Evolutionary conservation across 2,113 vertebrate species (phyloP), one percentile per base, ranked within the genome.

Genomic region (Sporophila hypoxantha): DNA sequence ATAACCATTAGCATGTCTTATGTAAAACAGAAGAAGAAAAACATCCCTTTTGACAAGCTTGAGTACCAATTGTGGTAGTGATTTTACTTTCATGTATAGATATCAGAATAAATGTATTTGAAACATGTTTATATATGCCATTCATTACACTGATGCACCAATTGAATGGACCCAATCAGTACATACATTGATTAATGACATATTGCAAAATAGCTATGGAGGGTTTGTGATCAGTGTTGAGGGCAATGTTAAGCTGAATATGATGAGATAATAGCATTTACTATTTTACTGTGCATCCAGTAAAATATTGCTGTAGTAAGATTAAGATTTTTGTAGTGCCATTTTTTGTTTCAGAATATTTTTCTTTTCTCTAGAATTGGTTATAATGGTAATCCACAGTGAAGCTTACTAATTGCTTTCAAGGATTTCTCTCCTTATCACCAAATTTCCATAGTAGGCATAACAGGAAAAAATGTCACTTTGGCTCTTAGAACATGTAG

Each of bases 61-160:
- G 91, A 92, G 79, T 94, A 92, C 79, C 77, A 37, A 30, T 87
- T 87, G 55, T 93, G 85, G 39, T 93, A 89, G 82, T 56, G 56
- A 96, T 94, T 95, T 96, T 92, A 94, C 88, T 96, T 96, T 91
- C 83, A 89, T 93, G 26, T 95, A 79, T 84, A 95, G 85, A 71
- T 95, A 89, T 39, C 56, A 4, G 53, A 94, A 93, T 94, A 95
- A 84, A 89, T 92, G 32, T 94, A 88, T 94, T 92, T 94, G 82
- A 92, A 93, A 83, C 37, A 64, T 96, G 57, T 95, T 94, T 96
- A 55, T 81, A 53, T 84, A 77, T 94, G 88, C 87, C 82, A 57
- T 90, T 95, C 76, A 87, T 94, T 94, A 73, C 76, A 61, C 64
- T 84, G 64, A 85, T 93, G 76, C 30, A 88, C 39, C 61, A 86